Evolutionary conservation across 2,113 vertebrate genomes (phyloP).

Genomic region (Corythaixoides concolor): DNA sequence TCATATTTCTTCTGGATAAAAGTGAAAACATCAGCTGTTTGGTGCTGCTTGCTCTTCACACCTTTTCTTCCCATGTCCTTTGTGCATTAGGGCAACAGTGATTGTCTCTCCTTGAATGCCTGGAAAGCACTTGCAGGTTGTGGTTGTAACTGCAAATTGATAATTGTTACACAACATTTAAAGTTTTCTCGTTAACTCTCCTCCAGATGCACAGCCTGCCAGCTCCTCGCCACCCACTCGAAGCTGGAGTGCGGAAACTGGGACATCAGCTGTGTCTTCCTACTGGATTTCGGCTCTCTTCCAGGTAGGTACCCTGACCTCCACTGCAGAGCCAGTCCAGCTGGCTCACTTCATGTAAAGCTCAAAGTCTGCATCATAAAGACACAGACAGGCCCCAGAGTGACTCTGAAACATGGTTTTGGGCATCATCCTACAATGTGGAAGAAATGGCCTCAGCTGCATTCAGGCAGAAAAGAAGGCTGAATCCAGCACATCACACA

Average conservation of each 20-base stretch:
- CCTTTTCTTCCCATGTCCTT: background rate
- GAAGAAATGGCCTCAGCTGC: background rate
- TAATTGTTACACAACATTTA: background rate
- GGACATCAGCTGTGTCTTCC: background rate
- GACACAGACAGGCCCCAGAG: background rate
- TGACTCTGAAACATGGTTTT: background rate
- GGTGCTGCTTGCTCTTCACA: background rate
- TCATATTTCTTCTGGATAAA: background rate
- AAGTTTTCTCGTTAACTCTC: background rate
- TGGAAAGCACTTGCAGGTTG: background rate
- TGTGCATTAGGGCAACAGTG: background rate
- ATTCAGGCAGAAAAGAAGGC: background rate
- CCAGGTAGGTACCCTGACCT: background rate
- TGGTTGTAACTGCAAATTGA: background rate
- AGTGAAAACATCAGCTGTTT: background rate
- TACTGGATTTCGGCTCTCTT: background rate
- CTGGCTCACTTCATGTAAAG: background rate
- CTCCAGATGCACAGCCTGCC: background rate
- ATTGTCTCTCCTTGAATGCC: background rate
- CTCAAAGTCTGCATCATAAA: background rate
- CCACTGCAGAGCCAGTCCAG: background rate
- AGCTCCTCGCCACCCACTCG: accelerated
- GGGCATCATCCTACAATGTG: background rate
- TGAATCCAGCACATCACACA: background rate
- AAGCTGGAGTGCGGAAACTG: background rate